Conservation (phyloP, 2,113 vertebrate species). For the Rhynchopsitta pachyrhyncha region DNA sequence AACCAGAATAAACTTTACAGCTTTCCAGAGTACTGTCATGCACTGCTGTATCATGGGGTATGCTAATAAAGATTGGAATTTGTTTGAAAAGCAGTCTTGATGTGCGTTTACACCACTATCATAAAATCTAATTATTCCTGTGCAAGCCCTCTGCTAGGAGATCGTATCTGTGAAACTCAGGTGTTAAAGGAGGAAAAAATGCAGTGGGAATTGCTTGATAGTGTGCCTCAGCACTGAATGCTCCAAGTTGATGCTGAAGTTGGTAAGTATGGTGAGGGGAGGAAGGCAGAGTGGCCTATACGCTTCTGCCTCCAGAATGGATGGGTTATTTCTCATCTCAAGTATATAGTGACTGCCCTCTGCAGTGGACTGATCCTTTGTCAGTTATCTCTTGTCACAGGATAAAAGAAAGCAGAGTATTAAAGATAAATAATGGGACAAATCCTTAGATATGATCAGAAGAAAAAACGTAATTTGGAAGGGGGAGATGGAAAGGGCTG, state of each 20-base stretch:
- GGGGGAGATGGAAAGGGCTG: neutral
- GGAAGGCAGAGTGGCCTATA: neutral
- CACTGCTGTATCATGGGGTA: neutral
- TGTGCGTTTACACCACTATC: neutral
- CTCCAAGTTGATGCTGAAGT: neutral
- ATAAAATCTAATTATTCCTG: neutral
- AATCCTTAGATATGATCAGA: neutral
- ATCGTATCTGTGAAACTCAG: rapidly evolving
- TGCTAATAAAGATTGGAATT: neutral
- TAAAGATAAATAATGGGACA: neutral
- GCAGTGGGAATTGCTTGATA: neutral
- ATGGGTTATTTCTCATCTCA: neutral
- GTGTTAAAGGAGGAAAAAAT: neutral
- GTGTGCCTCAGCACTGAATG: neutral
- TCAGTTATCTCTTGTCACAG: neutral
- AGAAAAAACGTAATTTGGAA: neutral
- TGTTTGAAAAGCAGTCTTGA: neutral
- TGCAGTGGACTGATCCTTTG: neutral
- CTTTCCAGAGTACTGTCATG: neutral
- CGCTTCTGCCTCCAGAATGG: neutral
- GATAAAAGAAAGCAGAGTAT: neutral
- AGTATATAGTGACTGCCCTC: neutral
- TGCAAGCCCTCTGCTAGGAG: neutral
- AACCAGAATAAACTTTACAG: neutral
- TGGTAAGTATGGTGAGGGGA: too few species aligned